These are phyloP conservation scores for Enteromius mattozi DNA, from an alignment of 2,797 vertebrate genomes.

Conservation along the genomic window DNA sequence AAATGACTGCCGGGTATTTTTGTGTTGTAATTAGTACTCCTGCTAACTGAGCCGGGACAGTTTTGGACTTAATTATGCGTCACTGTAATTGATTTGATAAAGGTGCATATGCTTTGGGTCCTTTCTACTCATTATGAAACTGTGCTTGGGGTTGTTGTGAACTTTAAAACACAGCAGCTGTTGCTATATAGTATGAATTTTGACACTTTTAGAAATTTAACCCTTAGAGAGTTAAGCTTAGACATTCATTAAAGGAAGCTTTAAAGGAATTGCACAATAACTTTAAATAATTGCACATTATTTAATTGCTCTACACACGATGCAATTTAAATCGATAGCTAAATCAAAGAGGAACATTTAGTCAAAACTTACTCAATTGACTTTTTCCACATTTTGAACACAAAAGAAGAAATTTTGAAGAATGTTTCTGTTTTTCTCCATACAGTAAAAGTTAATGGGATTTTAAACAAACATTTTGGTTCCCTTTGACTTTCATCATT, in stretches of 20 bases:
- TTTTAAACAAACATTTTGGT: neutral
- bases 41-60: slow-evolving; percentile 28
- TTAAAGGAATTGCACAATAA: too few relatives aligned
- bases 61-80: slow-evolving; percentile 38
- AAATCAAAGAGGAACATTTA: neutral
- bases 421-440: neutral
- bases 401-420: neutral
- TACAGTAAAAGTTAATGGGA: neutral
- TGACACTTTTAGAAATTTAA: neutral
- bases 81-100: slow-evolving; percentile 40
- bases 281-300: neutral
- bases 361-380: neutral
- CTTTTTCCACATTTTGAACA: neutral
- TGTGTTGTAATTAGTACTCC: slow-evolving; percentile 35
- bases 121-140: slow-evolving; percentile 14
- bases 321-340: neutral
- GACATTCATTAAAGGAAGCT: neutral
- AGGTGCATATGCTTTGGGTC: slow-evolving; percentile 2
- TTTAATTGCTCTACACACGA: neutral
- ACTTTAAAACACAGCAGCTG: neutral
- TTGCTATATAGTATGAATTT: neutral
- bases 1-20: slow-evolving; percentile 45
- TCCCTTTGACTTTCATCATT: neutral
- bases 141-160: slow-evolving; percentile 8
- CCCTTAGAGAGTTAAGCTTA: neutral